phyloP scores from a whole-genome alignment of 2,888 invertebrate species.

The Nymphalis polychloros region DNA sequence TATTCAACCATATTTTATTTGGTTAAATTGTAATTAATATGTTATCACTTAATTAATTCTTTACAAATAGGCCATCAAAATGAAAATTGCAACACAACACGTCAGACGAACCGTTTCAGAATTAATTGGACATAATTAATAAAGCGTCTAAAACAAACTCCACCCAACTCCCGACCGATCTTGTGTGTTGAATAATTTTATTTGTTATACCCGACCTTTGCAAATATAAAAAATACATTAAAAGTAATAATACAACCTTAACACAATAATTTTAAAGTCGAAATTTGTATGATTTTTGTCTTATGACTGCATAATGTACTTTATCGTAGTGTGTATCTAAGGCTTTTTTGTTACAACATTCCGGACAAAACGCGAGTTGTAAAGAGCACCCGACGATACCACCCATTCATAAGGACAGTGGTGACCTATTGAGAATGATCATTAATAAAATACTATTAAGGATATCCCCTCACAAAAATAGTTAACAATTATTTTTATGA shows the following conservation, averaged over 20 bases:
- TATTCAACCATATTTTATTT: neutral
- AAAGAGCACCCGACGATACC: constrained; percentile 80
- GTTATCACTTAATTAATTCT: constrained; percentile 45
- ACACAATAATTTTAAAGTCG: constrained; percentile 44
- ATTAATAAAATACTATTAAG: constrained; percentile 51
- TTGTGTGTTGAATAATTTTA: constrained; percentile 70
- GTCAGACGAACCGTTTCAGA: constrained; percentile 66
- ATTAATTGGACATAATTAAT: constrained; percentile 81
- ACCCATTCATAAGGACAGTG: constrained; percentile 80
- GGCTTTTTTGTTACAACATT: constrained; percentile 80
- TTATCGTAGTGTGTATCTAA: constrained; percentile 76
- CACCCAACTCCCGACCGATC: constrained; percentile 69
- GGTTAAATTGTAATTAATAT: constrained; percentile 37
- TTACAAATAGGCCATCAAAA: constrained; percentile 57
- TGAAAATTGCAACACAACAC: constrained; percentile 61
- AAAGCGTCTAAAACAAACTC: constrained; percentile 77
- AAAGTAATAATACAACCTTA: constrained; percentile 32
- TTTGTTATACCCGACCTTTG: constrained; percentile 53
- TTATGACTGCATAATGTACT: constrained; percentile 50
- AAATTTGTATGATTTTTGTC: constrained; percentile 38
- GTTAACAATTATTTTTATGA: neutral
- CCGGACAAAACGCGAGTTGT: constrained; percentile 80
- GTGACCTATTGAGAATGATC: constrained; percentile 79
- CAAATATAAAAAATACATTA: constrained; percentile 27
- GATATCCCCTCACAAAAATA: constrained; percentile 45